A percentile compares a stretch with the other conserved stretches of the same genome.
Evolutionary conservation across 2,888 invertebrate genomes (phyloP).

Genomic region (Eupithecia subumbrata): DNA sequence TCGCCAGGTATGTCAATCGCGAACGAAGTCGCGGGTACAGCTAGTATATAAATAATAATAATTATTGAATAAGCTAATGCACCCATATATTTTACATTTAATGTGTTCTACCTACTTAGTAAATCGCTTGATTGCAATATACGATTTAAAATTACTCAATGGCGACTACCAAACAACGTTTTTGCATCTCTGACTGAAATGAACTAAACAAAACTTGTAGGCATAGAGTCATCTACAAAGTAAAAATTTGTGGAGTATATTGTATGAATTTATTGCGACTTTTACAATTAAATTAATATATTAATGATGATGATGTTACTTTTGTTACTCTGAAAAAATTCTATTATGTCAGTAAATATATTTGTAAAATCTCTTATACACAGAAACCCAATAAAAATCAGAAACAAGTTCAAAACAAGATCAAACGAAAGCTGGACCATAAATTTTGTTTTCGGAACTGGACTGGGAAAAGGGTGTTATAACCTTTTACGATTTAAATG

Average conservation of each 20-base stretch:
- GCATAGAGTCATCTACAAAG: no score
- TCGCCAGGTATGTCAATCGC: no score
- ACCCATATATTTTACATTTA: no score
- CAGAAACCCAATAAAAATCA: slow-evolving; percentile 15
- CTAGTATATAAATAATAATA: no score
- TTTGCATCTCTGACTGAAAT: not conserved
- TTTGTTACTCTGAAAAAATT: no score
- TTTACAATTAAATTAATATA: not conserved
- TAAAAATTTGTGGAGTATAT: no score
- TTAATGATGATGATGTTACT: not conserved
- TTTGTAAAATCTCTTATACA: not conserved
- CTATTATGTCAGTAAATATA: not conserved
- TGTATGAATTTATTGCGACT: no score
- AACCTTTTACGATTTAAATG: slow-evolving; percentile 54
- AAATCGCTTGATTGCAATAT: no score
- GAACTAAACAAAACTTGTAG: not conserved
- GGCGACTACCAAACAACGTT: not conserved
- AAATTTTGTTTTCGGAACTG: slow-evolving; percentile 35
- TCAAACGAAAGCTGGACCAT: slow-evolving; percentile 23
- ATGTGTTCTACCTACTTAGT: no score
- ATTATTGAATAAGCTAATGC: no score
- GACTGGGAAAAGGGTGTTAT: slow-evolving; percentile 43
- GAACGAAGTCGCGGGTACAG: no score
- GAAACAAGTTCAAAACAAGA: slow-evolving; percentile 12
- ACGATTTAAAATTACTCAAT: no score